phyloP scores from a whole-genome alignment of 2,113 vertebrate species.

The Circaetus cinerascens region DNA sequence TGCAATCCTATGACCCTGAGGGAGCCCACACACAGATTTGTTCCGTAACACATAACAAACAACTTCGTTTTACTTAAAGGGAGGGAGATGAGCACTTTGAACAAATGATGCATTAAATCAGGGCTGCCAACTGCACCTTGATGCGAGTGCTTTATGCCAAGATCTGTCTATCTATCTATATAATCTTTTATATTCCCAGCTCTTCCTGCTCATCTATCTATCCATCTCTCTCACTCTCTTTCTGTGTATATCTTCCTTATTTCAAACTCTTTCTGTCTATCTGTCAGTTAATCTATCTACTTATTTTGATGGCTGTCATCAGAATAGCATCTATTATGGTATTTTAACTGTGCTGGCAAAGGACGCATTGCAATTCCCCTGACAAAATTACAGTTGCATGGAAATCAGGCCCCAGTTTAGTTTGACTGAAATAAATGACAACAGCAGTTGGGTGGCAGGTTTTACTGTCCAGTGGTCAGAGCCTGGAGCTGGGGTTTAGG shows the following conservation, averaged over 20 bases:
- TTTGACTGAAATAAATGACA: background rate
- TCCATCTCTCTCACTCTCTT: slow-evolving; percentile 3
- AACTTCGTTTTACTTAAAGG: slow-evolving; percentile 20
- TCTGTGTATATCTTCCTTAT: background rate
- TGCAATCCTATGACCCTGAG: background rate
- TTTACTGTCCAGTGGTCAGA: background rate
- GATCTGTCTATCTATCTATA: slow-evolving; percentile 46
- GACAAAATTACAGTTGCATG: background rate
- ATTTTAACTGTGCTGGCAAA: slow-evolving; percentile 5
- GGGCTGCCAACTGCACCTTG: slow-evolving; percentile 43
- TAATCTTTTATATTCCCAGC: slow-evolving; percentile 28
- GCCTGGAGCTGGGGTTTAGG: background rate
- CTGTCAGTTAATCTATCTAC: slow-evolving; percentile 25
- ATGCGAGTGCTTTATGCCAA: slow-evolving; percentile 7
- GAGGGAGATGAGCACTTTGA: slow-evolving; percentile 45
- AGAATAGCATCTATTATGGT: background rate
- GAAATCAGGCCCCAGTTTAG: background rate
- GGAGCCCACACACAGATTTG: slow-evolving; percentile 63
- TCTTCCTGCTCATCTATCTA: slow-evolving; percentile 55
- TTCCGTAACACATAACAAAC: slow-evolving; percentile 28
- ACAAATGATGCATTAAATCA: slow-evolving; percentile 24
- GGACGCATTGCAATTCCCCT: background rate
- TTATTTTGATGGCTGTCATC: slow-evolving; percentile 50
- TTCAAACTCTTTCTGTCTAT: slow-evolving; percentile 32
- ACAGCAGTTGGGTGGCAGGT: background rate